Percentiles rank a stretch among this genome's conserved stretches.
These are phyloP conservation scores for Synanthedon formicaeformis DNA, from an alignment of 2,888 invertebrate genomes.

Conservation along the genomic window DNA sequence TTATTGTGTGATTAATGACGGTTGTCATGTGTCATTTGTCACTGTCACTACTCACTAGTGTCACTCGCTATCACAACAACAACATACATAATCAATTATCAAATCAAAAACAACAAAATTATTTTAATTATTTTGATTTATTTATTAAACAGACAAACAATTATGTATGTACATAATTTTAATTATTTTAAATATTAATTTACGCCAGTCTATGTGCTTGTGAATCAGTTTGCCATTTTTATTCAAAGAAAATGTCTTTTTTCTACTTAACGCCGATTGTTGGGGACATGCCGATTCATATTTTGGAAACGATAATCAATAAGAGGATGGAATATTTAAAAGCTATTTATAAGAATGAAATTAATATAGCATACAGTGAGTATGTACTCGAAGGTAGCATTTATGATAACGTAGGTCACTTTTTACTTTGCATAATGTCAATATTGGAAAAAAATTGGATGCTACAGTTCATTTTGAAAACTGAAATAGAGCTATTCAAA, in stretches of 20 bases:
- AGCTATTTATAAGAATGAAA: conserved; percentile 30
- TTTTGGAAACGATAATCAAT: conserved; percentile 62
- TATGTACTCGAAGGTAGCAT: conserved; percentile 71
- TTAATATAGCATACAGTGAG: conserved; percentile 46
- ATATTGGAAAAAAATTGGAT: conserved; percentile 37
- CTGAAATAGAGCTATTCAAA: conserved; percentile 43
- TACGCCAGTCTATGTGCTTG: too few species aligned
- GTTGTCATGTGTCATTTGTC: too few species aligned
- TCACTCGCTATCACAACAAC: too few species aligned
- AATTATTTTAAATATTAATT: too few species aligned
- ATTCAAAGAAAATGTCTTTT: conserved; percentile 44
- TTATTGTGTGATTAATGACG: too few species aligned
- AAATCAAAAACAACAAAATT: too few species aligned
- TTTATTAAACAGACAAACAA: too few species aligned
- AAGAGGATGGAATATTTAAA: conserved; percentile 65
- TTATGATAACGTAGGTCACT: conserved; percentile 72
- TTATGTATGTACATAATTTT: too few species aligned
- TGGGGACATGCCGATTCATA: conserved; percentile 63
- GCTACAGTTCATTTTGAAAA: conserved; percentile 33
- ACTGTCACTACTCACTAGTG: too few species aligned
- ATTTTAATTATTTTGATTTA: too few species aligned
- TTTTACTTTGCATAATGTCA: conserved; percentile 56
- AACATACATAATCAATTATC: too few species aligned
- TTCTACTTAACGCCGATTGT: conserved; percentile 71
- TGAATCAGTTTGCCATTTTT: too few species aligned